Evolutionary conservation across 2,113 vertebrate species (phyloP).

Genomic region (Nestor notabilis): DNA sequence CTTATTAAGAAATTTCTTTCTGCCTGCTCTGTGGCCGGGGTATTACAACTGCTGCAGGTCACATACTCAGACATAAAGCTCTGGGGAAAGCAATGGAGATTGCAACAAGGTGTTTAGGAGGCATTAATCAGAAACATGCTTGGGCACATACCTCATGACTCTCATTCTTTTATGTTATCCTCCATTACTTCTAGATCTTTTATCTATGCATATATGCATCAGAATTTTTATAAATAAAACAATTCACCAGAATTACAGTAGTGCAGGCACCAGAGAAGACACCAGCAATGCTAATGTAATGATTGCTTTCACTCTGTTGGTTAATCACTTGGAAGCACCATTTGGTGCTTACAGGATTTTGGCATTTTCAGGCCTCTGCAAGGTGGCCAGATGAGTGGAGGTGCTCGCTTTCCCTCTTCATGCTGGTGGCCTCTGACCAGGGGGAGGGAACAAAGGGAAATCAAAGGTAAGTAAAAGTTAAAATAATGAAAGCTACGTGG

Average conservation of each 20-base stretch:
- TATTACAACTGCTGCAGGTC: neutral
- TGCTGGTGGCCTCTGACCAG: neutral
- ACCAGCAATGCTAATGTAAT: neutral
- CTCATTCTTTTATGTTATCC: neutral
- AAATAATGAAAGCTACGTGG: neutral
- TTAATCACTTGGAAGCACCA: neutral
- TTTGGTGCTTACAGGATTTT: neutral
- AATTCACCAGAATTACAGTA: neutral
- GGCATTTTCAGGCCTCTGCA: neutral
- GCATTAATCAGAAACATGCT: neutral
- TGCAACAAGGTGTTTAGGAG: neutral
- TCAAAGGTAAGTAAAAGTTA: neutral
- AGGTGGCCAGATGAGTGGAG: neutral
- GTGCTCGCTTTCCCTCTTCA: neutral
- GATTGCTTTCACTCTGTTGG: neutral
- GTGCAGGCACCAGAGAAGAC: neutral
- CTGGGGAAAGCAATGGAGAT: neutral
- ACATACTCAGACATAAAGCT: neutral
- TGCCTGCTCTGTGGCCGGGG: neutral
- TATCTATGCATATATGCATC: neutral
- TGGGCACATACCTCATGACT: neutral
- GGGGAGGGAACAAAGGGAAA: neutral
- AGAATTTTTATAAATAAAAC: neutral
- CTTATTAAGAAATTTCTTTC: neutral
- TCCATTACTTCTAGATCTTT: neutral